Percentiles rank a stretch among this genome's conserved stretches.
phyloP scores from a whole-genome alignment of 2,888 invertebrate genomes.

The Ophion ventricosus region DNA sequence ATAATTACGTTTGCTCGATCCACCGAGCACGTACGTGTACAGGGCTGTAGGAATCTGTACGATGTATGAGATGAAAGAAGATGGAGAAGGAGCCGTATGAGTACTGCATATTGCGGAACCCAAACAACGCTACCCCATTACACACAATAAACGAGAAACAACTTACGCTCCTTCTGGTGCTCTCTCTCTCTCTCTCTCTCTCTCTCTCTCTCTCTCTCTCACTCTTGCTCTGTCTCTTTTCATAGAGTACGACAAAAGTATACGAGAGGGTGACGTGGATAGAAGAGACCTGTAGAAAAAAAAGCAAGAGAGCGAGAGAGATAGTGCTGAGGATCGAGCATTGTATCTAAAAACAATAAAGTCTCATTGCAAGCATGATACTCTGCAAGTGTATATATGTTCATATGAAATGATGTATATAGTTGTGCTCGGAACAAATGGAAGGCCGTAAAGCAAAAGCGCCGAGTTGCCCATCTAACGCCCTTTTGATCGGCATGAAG shows the following conservation, averaged over 20 bases:
- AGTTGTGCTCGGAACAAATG: neutral
- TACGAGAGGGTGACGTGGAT: neutral
- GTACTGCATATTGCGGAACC: neutral
- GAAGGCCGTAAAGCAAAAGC: neutral
- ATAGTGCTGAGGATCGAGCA: slow-evolving; percentile 15
- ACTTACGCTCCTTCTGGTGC: neutral
- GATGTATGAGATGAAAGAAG: slow-evolving; percentile 44
- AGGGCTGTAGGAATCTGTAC: slow-evolving; percentile 5
- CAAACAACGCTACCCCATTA: slow-evolving; percentile 9
- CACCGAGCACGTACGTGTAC: slow-evolving; percentile 50
- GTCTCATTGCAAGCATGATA: neutral
- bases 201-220: no score
- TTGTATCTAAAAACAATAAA: slow-evolving; percentile 36
- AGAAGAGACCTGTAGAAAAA: neutral
- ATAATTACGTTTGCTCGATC: slow-evolving; percentile 80
- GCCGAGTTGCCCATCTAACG: neutral
- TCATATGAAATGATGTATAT: neutral
- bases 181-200: neutral
- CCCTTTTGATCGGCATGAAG: neutral
- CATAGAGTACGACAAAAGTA: slow-evolving; percentile 1
- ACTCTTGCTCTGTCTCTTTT: neutral
- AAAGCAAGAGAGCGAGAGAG: neutral
- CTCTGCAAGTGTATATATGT: neutral
- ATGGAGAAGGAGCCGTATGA: slow-evolving; percentile 1
- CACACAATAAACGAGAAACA: slow-evolving; percentile 27